phyloP scores from a whole-genome alignment of 2,888 invertebrate species.

The Deilephila porcellus region DNA sequence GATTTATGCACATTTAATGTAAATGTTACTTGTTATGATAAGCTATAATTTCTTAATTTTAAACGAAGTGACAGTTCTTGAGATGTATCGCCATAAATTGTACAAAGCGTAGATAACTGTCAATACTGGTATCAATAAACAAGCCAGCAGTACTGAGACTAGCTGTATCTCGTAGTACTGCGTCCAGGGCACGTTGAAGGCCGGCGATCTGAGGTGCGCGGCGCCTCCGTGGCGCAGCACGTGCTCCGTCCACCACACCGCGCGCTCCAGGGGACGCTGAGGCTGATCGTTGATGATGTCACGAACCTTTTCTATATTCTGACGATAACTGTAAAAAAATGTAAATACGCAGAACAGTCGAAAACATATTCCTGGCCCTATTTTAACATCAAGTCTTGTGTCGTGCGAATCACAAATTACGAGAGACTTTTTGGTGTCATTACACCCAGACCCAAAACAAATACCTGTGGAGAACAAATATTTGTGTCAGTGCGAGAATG shows the following conservation, averaged over 20 bases:
- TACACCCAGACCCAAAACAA: no score
- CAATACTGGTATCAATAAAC: not conserved
- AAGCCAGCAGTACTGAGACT: constrained; percentile 17
- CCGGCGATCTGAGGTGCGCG: constrained; percentile 38
- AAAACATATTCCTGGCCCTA: no score
- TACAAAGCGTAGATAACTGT: not conserved
- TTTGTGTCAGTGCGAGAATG: no score
- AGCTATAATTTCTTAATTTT: not conserved
- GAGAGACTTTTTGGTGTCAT: no score
- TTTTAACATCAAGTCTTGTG: no score
- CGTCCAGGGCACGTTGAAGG: constrained; percentile 38
- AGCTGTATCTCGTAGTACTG: constrained; percentile 36
- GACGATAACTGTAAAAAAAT: constrained; percentile 37
- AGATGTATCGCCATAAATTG: not conserved
- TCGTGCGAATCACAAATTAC: no score
- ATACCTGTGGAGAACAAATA: no score
- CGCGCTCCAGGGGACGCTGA: constrained; percentile 50
- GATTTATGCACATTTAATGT: no score
- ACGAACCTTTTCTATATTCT: constrained; percentile 38
- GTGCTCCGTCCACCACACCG: constrained; percentile 57
- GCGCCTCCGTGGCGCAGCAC: constrained; percentile 49
- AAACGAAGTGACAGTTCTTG: not conserved
- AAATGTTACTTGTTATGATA: not conserved
- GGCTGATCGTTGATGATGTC: constrained; percentile 41
- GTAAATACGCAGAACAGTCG: no score